phyloP scores from a whole-genome alignment of 2,113 vertebrate species.

The Odobenus rosmarus region DNA sequence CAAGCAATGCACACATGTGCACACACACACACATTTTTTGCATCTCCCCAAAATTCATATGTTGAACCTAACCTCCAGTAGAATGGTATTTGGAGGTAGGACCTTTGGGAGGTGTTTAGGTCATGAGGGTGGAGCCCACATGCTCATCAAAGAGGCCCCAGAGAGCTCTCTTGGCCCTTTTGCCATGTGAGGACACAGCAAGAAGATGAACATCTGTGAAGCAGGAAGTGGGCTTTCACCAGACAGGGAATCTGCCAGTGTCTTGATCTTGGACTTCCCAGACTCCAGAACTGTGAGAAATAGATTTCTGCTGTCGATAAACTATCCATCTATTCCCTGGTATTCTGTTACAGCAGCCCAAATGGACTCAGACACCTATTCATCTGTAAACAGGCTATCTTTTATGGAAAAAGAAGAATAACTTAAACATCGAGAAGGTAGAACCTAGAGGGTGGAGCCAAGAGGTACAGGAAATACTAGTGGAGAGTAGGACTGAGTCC shows the following conservation, averaged over 20 bases:
- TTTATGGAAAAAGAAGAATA: background rate
- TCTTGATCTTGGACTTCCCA: background rate
- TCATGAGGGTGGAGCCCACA: background rate
- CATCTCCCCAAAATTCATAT: background rate
- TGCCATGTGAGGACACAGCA: background rate
- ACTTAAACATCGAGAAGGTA: background rate
- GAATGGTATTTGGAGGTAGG: background rate
- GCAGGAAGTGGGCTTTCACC: background rate
- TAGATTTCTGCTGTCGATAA: background rate
- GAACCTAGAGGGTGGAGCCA: background rate
- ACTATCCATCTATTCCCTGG: background rate
- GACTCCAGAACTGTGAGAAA: background rate
- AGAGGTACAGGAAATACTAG: background rate
- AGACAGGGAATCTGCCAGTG: background rate
- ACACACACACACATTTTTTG: background rate
- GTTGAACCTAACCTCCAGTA: background rate
- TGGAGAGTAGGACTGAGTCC: background rate
- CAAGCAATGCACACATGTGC: rapidly evolving
- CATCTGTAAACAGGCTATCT: background rate
- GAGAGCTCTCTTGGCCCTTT: background rate
- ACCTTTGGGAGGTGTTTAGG: background rate
- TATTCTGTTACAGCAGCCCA: background rate
- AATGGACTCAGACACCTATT: background rate
- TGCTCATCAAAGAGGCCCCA: background rate
- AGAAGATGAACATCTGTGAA: background rate